Evolutionary conservation across 1,140 invertebrate genomes (phyloP).

Genomic region (Lamellibrachia luymesi): DNA sequence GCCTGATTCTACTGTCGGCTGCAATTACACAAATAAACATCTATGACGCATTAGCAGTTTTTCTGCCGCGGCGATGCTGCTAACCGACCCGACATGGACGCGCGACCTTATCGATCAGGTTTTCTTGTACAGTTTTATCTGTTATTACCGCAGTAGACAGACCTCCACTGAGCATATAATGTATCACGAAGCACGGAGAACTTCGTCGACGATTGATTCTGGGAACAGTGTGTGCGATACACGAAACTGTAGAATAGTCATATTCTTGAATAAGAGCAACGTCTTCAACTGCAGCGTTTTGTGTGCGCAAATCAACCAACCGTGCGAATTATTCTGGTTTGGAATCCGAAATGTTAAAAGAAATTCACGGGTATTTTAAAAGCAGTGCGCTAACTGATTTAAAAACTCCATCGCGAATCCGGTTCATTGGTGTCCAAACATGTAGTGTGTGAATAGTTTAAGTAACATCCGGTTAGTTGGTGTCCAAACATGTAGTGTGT

Average conservation of each 20-base stretch:
- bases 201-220: background rate
- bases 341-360: background rate
- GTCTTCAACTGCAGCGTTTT: background rate
- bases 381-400: too few species aligned
- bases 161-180: background rate
- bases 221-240: background rate
- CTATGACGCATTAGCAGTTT: background rate
- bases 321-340: background rate
- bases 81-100: background rate
- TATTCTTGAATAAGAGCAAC: background rate
- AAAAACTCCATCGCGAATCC: too few species aligned
- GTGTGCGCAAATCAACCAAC: background rate
- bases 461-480: too few species aligned
- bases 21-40: background rate
- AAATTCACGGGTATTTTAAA: background rate
- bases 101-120: background rate
- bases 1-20: background rate
- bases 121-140: background rate
- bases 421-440: too few species aligned
- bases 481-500: too few species aligned
- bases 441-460: too few species aligned
- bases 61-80: background rate
- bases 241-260: background rate
- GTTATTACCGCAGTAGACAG: background rate
- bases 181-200: background rate